Percentiles rank a stretch among this genome's conserved stretches.
phyloP scores from a whole-genome alignment of 2,113 vertebrate genomes.

The Turdus rufiventris region DNA sequence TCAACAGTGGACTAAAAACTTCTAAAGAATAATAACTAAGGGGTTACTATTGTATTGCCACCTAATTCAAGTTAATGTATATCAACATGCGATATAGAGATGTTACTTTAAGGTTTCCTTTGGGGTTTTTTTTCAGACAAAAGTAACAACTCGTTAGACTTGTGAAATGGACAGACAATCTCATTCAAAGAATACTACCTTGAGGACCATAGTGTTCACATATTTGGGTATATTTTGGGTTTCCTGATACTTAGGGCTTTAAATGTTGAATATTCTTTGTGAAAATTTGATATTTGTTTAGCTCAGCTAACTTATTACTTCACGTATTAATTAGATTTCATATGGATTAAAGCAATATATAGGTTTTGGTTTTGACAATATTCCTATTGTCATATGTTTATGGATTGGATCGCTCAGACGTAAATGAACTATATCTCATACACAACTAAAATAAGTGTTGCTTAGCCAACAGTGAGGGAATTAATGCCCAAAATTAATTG shows the following conservation, averaged over 20 bases:
- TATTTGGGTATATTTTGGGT: not conserved
- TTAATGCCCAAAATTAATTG: not conserved
- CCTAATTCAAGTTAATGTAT: not conserved
- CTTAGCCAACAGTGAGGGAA: not conserved
- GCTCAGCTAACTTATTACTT: not conserved
- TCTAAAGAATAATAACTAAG: not conserved
- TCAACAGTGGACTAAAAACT: not conserved
- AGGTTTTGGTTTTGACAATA: not conserved
- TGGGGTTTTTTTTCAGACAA: not conserved
- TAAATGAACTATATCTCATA: not conserved
- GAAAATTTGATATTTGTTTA: not conserved
- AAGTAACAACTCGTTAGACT: not conserved
- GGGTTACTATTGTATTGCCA: not conserved
- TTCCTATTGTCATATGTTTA: not conserved
- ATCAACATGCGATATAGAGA: not conserved
- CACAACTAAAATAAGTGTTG: not conserved
- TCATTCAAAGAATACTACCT: not conserved
- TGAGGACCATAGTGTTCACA: not conserved
- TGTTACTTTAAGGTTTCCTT: not conserved
- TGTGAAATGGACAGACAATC: not conserved
- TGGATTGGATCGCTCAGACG: not conserved
- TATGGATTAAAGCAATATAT: not conserved
- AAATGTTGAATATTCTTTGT: not conserved
- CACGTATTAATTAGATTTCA: not conserved
- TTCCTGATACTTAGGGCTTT: not conserved